Evolutionary conservation across 2,888 invertebrate species (phyloP), one percentile per base, ranked within the genome.

Genomic region (Leucozona laternaria): DNA sequence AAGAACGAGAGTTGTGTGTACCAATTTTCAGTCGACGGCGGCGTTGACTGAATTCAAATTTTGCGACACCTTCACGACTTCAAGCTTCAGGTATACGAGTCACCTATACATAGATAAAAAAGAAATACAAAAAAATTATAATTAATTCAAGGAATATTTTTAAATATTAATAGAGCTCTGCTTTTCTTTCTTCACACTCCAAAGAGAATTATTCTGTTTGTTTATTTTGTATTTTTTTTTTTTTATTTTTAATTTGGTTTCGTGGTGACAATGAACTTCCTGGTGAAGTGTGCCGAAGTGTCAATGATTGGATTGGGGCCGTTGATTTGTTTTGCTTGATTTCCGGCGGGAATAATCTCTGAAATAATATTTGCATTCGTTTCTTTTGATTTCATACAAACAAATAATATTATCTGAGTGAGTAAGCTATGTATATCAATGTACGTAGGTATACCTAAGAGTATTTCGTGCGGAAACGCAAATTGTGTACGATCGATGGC

Each of bases 261-360:
- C 8, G 11, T 28, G 53, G 25, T 28, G 53, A 53, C 53, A 53
- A 53, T 53, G 53, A 53, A 53, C 53, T 53, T 53, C 25, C 53
- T 28, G 25, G 53, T 34, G 34, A 58, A 34, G 34, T 53, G 53
- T 53, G 53, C 53, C 53, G 25, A 53, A 53, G 53, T 28, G 53
- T 28, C 53, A 53, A n/a, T 53, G 53, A 53, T 53, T 53, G 53
- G 53, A 28, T 53, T 53, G 15, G 53, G 53, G 25, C 25, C 25
- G 15, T 53, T 53, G 48, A 4, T 31, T 31, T 31, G 6, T 53
- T 53, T 25, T 28, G 15, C 25, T 53, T 53, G 53, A 53, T 53
- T 53, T 53, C 53, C 53, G 53, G 53, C n/a, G 28, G 53, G 53
- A 53, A 53, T 53, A 53, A 28, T 28, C n/a, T 53, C 53, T 53